Conservation (phyloP, 2,113 vertebrate genomes). For the Hydropotes inermis region DNA sequence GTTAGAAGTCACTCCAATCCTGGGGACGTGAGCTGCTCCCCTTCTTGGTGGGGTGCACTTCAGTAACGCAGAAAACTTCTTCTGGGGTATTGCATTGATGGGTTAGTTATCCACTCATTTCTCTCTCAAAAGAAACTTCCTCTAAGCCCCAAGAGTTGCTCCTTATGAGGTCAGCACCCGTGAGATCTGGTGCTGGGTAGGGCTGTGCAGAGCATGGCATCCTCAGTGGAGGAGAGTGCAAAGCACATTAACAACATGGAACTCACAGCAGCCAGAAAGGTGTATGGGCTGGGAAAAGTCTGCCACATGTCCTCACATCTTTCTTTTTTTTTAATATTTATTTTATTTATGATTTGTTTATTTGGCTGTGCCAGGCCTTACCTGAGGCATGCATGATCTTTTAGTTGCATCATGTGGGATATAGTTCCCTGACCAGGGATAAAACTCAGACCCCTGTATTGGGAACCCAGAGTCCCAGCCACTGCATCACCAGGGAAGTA, state of each 20-base stretch:
- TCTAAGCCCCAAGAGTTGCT: not conserved
- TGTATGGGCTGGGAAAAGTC: not conserved
- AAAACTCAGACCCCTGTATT: not conserved
- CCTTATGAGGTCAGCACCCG: not conserved
- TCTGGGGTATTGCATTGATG: rapidly evolving
- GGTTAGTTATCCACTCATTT: not conserved
- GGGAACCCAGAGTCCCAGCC: not conserved
- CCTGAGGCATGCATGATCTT: not conserved
- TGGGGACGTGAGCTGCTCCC: rapidly evolving
- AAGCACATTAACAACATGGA: not conserved
- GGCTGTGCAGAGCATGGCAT: not conserved
- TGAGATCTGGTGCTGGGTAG: not conserved
- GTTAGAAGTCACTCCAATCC: not conserved
- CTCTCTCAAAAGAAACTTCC: not conserved
- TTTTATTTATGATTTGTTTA: not conserved
- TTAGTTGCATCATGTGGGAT: not conserved
- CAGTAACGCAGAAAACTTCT: not conserved
- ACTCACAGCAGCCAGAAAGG: not conserved
- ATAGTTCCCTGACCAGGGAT: not conserved
- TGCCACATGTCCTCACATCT: not conserved
- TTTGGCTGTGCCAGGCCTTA: not conserved
- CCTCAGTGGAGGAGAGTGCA: not conserved
- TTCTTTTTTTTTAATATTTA: not conserved
- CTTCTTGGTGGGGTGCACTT: no score
- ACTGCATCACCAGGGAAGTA: not conserved